These are phyloP conservation scores for Coronaproctus castanopsis DNA, from an alignment of 2,888 invertebrate genomes.

Conservation along the genomic window DNA sequence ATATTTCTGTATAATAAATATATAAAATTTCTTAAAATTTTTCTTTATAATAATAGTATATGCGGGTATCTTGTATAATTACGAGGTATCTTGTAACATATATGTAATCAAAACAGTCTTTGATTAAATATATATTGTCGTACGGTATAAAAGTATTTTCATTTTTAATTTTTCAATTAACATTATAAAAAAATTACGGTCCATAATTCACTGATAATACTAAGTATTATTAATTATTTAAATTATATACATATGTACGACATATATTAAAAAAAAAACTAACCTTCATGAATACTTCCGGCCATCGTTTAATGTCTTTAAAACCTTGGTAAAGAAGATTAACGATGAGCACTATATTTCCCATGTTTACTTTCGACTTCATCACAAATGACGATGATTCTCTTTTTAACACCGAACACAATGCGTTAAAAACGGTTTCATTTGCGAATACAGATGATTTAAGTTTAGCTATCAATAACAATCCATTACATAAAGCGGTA, in stretches of 20 bases:
- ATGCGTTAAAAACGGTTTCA: slow-evolving; percentile 51
- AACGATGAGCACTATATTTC: slow-evolving; percentile 42
- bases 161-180: too few relatives aligned
- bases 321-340: slow-evolving; percentile 67
- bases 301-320: slow-evolving; percentile 68
- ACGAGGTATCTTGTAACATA: too few relatives aligned
- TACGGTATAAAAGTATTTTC: too few relatives aligned
- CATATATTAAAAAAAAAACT: slow-evolving; percentile 11
- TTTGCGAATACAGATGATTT: slow-evolving; percentile 54
- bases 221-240: too few relatives aligned
- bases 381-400: slow-evolving; percentile 30
- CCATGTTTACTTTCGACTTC: slow-evolving; percentile 18
- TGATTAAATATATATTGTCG: too few relatives aligned
- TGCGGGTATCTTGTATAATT: too few relatives aligned
- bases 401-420: slow-evolving; percentile 60
- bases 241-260: neutral
- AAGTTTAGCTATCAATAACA: slow-evolving; percentile 61
- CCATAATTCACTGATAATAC: too few relatives aligned
- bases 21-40: too few relatives aligned
- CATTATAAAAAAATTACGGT: too few relatives aligned
- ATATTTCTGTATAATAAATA: too few relatives aligned
- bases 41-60: too few relatives aligned
- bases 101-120: too few relatives aligned
- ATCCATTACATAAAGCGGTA: slow-evolving; percentile 45
- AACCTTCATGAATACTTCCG: slow-evolving; percentile 75